A percentile compares a stretch with the other conserved stretches of the same genome.
phyloP scores from a whole-genome alignment of 1,140 invertebrate genomes.

The Elymnias hypermnestra region DNA sequence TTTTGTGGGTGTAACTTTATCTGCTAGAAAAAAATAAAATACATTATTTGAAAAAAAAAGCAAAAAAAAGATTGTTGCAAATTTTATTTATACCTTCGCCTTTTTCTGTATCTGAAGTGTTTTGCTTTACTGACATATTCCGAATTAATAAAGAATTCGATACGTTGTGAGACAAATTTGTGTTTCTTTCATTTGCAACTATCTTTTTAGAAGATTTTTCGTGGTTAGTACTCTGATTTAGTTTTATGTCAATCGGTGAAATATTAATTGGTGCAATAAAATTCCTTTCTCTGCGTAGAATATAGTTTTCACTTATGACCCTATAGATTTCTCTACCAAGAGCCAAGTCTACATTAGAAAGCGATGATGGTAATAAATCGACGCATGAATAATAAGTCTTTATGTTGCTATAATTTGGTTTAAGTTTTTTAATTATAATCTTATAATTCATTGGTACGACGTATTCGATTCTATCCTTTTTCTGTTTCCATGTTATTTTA shows the following conservation, averaged over 20 bases:
- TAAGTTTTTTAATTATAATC: constrained; percentile 43
- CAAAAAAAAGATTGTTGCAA: background rate
- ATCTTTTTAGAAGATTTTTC: too few species aligned
- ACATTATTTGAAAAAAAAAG: background rate
- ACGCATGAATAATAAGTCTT: constrained; percentile 57
- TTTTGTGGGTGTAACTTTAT: too few species aligned
- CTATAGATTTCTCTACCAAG: constrained; percentile 34
- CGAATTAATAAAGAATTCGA: background rate
- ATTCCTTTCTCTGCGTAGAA: constrained; percentile 23
- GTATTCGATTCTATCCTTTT: constrained; percentile 39
- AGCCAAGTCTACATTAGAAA: constrained; percentile 21
- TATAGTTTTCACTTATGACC: constrained; percentile 41
- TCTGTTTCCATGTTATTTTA: constrained; percentile 45
- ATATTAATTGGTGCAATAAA: background rate
- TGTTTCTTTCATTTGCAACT: too few species aligned
- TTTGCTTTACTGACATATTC: background rate
- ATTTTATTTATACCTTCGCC: background rate
- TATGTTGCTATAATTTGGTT: constrained; percentile 18
- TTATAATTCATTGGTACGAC: constrained; percentile 53
- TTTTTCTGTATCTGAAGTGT: background rate
- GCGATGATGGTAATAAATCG: constrained; percentile 38
- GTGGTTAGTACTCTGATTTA: background rate
- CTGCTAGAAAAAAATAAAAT: too few species aligned
- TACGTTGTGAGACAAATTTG: background rate
- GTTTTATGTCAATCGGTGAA: background rate